Conservation (phyloP, 2,888 invertebrate genomes). For the Tryphoninae sp. region DNA sequence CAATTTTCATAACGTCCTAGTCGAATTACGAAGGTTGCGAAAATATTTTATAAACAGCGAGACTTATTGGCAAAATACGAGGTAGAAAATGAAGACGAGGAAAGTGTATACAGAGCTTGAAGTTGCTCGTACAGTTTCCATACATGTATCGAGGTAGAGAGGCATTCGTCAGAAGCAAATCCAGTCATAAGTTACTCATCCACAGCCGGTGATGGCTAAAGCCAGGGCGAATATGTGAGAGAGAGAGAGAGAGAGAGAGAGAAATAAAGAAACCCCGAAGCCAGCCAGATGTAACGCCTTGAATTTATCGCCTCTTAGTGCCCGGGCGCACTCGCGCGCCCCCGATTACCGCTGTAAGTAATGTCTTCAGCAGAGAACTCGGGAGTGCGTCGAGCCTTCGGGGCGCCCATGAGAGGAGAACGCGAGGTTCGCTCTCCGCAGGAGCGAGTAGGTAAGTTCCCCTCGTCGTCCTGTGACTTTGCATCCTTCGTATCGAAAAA, state of each 20-base stretch:
- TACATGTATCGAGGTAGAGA: constrained; percentile 21
- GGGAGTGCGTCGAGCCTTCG: constrained; percentile 65
- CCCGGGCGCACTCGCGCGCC: constrained; percentile 64
- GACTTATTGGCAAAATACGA: constrained; percentile 61
- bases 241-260: constrained; percentile 54
- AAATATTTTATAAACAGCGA: constrained; percentile 60
- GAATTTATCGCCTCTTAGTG: constrained; percentile 75
- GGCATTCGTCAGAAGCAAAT: constrained; percentile 69
- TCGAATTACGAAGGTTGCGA: too few species aligned
- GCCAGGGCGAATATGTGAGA: not conserved
- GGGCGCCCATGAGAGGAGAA: constrained; percentile 56
- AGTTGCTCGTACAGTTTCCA: not conserved
- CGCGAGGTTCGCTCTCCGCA: not conserved
- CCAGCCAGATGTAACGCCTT: constrained; percentile 72
- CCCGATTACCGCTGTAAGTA: constrained; percentile 73
- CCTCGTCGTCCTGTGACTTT: not conserved
- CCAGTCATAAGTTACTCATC: constrained; percentile 72
- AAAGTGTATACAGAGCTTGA: not conserved
- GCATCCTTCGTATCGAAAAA: not conserved
- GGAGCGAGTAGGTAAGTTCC: not conserved
- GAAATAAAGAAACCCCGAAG: constrained; percentile 64
- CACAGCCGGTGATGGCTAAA: constrained; percentile 37
- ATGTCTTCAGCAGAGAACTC: constrained; percentile 72
- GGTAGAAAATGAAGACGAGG: constrained; percentile 52
- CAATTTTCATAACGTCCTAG: too few species aligned